Conservation (phyloP, 64 coral and sea anemone species). For the Acropora yongei region DNA sequence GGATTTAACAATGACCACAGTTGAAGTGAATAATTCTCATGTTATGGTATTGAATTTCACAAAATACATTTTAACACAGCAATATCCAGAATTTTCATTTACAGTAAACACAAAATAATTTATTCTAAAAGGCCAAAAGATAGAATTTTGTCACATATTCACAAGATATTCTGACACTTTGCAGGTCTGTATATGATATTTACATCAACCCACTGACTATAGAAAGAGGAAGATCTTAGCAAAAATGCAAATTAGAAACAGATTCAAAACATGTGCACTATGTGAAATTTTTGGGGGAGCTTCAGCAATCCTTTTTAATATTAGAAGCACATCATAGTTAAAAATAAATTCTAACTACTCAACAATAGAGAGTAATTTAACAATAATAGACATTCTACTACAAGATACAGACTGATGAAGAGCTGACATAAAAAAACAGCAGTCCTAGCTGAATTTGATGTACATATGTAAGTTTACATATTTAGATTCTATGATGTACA, state of each 20-base stretch:
- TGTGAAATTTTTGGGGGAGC: neutral
- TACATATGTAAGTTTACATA: slow-evolving; percentile 38
- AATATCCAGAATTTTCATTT: neutral
- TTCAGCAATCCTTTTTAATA: neutral
- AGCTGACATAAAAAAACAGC: neutral
- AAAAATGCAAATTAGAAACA: slow-evolving; percentile 36
- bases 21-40: slow-evolving; percentile 28
- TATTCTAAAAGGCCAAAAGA: neutral
- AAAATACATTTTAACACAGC: slow-evolving; percentile 8
- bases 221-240: neutral
- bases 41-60: slow-evolving; percentile 50
- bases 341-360: neutral
- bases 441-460: neutral
- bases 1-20: neutral
- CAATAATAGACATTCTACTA: neutral
- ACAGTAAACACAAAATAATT: neutral
- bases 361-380: neutral
- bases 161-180: neutral
- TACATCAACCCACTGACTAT: neutral
- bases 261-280: neutral
- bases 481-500: neutral
- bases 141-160: neutral
- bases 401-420: neutral
- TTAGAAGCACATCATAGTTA: neutral
- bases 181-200: neutral